Evolutionary conservation across 2,888 invertebrate species (phyloP).

Genomic region (Agrochola litura): DNA sequence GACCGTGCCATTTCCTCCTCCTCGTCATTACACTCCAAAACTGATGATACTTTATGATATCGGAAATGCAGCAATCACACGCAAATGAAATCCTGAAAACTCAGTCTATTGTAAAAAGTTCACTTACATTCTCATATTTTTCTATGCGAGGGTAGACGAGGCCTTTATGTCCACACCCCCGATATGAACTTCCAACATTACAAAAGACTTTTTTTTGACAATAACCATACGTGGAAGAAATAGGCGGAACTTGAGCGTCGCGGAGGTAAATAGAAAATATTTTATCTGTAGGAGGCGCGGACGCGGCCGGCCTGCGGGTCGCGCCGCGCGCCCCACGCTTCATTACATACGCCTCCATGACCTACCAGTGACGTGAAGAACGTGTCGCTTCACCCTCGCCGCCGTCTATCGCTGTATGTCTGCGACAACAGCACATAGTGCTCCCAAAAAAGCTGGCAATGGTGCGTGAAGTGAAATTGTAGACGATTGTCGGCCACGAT

Average conservation of each 20-base stretch:
- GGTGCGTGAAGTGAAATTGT: constrained; percentile 41
- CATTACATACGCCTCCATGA: constrained; percentile 44
- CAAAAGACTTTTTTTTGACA: constrained; percentile 55
- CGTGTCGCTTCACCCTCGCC: not conserved
- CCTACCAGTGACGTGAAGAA: constrained; percentile 1
- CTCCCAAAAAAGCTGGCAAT: constrained; percentile 39
- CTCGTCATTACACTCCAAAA: constrained; percentile 45
- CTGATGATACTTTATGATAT: constrained; percentile 36
- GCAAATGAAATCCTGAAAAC: constrained; percentile 41
- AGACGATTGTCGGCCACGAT: constrained; percentile 12
- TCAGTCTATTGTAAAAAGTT: constrained; percentile 27
- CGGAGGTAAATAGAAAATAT: constrained; percentile 43
- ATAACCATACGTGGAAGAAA: constrained; percentile 57
- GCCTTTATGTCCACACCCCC: constrained; percentile 22
- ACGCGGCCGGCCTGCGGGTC: constrained; percentile 15
- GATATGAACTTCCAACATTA: constrained; percentile 29
- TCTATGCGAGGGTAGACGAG: constrained; percentile 15
- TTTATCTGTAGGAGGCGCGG: constrained; percentile 42
- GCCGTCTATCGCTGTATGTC: constrained; percentile 22
- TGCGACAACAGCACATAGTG: constrained; percentile 7
- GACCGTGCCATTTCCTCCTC: constrained; percentile 53
- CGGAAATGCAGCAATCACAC: constrained; percentile 27
- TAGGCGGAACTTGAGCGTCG: constrained; percentile 34
- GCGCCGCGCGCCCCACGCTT: constrained; percentile 21
- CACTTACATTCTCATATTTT: constrained; percentile 18